Evolutionary conservation across 2,797 vertebrate genomes (phyloP), one percentile per base, ranked within the genome.

Genomic region (Parauchenoglanis ngamensis): DNA sequence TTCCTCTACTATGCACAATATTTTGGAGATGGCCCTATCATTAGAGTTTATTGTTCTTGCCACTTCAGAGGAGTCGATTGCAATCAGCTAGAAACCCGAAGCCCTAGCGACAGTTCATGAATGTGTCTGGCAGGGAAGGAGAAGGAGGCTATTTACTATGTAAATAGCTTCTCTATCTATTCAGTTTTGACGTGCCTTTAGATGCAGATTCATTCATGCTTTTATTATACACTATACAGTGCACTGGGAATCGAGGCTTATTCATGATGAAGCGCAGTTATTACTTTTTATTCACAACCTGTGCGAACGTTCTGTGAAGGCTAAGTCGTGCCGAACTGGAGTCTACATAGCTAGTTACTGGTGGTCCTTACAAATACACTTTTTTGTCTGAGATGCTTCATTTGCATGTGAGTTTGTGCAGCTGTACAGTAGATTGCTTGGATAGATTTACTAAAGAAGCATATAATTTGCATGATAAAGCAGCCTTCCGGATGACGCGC

Each of bases 11-110:
- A 89, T 91, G 85, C 80, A 86, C 85, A 83, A 72, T 85, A 89
- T 88, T 89, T 83, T 85, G 82, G 70, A 92, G 84, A 90, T 85
- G 89, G 87, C 87, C 87, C 46, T 44, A 85, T 89, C 90, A 91
- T 91, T 86, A 89, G 82, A 46, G n/a, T 83, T 90, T 86, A 90
- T 90, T 91, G 90, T 87, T 77, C 87, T 88, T 70, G 77, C 12
- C 21, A 13, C 85, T 90, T 89, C 52, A 88, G 87, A 90, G 89
- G 90, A 88, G 87, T 91, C 85, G 87, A 90, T 85, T 90, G 90
- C 91, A 92, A 92, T 94, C 89, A 85, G 76, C 92, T 90, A 87
- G 92, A 91, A 90, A 85, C 88, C 84, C 91, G 85, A 89, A 92
- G 89, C 79, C 61, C 88, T 57, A 84, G 86, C 88, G 88, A 92